These are phyloP conservation scores for Ceratina calcarata DNA, from an alignment of 1,140 invertebrate genomes.

Conservation along the genomic window DNA sequence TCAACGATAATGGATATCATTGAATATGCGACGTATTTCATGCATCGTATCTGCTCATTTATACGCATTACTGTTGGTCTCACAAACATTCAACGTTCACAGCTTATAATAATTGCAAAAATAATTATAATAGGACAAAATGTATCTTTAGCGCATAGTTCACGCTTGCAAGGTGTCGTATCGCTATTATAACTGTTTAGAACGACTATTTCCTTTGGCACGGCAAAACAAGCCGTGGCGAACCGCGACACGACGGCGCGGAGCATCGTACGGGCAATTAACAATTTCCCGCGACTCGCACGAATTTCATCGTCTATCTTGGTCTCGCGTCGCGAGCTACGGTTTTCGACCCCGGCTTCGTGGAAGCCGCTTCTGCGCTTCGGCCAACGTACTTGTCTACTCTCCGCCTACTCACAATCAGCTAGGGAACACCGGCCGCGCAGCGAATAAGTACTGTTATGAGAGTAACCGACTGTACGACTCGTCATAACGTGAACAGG, in stretches of 20 bases:
- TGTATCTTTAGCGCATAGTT: not conserved
- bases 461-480: constrained; percentile 56
- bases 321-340: constrained; percentile 27
- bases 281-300: constrained; percentile 1
- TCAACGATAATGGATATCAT: not conserved
- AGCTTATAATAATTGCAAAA: too few species aligned
- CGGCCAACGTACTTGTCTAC: constrained; percentile 43
- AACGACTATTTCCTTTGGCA: not conserved
- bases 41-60: too few species aligned
- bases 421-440: constrained; percentile 33
- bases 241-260: not conserved
- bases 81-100: too few species aligned
- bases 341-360: constrained; percentile 49
- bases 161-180: not conserved
- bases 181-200: not conserved
- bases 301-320: constrained; percentile 24
- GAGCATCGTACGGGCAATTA: not conserved
- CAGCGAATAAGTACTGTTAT: constrained; percentile 61
- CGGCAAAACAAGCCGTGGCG: not conserved
- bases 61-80: too few species aligned
- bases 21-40: not conserved
- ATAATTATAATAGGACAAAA: not conserved
- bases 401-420: constrained; percentile 37
- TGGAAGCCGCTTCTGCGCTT: constrained; percentile 34
- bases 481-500: constrained; percentile 37